Base-by-base conservation (phyloP, 1,140 invertebrate species). In the Myzus persicae region DNA sequence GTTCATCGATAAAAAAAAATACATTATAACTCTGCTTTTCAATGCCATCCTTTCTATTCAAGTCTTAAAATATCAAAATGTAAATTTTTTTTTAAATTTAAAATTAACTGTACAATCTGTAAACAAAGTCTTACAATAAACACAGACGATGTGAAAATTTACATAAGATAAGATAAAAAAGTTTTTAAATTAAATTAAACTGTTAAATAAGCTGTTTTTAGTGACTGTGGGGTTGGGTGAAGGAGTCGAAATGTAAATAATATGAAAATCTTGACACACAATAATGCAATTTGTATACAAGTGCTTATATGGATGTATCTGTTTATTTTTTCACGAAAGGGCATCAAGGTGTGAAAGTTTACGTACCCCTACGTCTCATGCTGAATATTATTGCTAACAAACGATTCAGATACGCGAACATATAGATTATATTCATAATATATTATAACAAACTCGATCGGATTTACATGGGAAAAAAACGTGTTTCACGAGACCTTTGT, bases 401-500 rank as follows among this genome's bases (percentile, higher is more conserved):
- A 85, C 82, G 24, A 8, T 85, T 31, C 9, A 85, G 24, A 85
- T 85, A 26, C 40, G 24, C 9, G 24, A 9, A 24, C 4, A 26
- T 48, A 48, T 46, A 46, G 0, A 9, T 9, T 31, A 11, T n/a
- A 76, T 67, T n/a, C 59, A 67, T 76, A 76, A n/a, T 76, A 67
- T 67, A 85, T 26, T 82, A 40, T 82, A 82, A 26, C 8, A 85
- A 85, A 85, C 82, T 85, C 24, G 82, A 85, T 85, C 38, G 38
- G 24, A 42, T 85, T 85, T 85, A 85, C 38, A 85, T 42, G 82
- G 38, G 38, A 9, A 26, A 9, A 42, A 85, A 85, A 85, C 82
- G 24, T 85, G 82, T 85, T 85, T 85, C 3, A 9, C 3, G 11
- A 85, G 82, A 85, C 81, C 36, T 38, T 82, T 85, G 81, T 40